phyloP scores from a whole-genome alignment of 2,797 vertebrate genomes.

The Arremon brunneinucha region DNA sequence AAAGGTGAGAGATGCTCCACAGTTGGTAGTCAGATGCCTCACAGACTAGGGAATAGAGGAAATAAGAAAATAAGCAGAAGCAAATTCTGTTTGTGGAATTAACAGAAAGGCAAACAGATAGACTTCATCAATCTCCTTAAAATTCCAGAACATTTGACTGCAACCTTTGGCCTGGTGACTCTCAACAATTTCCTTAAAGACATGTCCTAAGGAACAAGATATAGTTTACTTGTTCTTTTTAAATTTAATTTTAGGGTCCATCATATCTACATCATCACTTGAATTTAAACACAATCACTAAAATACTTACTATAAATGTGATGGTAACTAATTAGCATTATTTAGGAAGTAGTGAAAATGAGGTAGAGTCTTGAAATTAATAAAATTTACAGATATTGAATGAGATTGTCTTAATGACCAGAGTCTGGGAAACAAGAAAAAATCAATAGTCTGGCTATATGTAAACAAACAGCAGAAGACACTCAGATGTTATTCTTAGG shows the following conservation, averaged over 20 bases:
- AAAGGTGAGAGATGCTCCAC: not conserved
- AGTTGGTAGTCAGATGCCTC: not conserved
- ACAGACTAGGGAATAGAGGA: not conserved
- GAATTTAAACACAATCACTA: not conserved
- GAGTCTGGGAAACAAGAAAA: conserved; percentile 3
- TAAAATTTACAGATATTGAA: not conserved
- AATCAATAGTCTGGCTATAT: not conserved
- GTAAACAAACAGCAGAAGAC: not conserved
- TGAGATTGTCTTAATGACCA: conserved; percentile 13
- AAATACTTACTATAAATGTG: not conserved
- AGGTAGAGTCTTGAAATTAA: not conserved
- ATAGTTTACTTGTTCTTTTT: not conserved
- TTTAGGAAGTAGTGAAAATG: not conserved
- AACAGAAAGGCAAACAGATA: not conserved
- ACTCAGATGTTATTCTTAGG: not conserved
- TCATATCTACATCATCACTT: not conserved
- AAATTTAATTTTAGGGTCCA: not conserved
- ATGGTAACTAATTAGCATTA: not conserved
- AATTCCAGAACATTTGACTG: conserved; percentile 35
- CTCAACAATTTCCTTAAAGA: not conserved
- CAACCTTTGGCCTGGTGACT: conserved; percentile 18
- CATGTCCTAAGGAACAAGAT: not conserved
- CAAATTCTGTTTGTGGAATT: not conserved
- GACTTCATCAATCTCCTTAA: not conserved
- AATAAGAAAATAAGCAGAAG: not conserved